Conservation (phyloP, 2,888 invertebrate genomes). For the Orthosia cruda region DNA sequence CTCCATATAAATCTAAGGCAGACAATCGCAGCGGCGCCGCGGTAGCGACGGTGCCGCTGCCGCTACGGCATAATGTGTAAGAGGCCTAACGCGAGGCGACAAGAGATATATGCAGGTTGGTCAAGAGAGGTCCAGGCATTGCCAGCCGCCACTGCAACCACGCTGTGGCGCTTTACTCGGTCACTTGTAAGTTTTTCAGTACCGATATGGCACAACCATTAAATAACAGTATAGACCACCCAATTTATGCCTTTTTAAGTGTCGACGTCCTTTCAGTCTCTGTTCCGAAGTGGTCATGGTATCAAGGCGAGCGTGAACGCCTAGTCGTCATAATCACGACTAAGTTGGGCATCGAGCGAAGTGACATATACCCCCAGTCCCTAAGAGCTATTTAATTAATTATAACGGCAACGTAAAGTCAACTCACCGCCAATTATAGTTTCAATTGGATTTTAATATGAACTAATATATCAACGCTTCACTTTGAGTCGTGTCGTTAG, state of each 20-base stretch:
- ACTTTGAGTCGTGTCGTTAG: not conserved
- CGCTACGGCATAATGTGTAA: too few relatives aligned
- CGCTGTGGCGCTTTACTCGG: not conserved
- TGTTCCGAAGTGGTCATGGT: not conserved
- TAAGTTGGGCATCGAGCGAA: not conserved
- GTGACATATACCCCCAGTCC: not conserved
- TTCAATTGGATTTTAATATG: not conserved
- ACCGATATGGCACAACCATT: too few relatives aligned
- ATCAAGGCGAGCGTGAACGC: too few relatives aligned
- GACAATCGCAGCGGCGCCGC: too few relatives aligned
- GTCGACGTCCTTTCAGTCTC: too few relatives aligned
- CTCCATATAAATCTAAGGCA: too few relatives aligned
- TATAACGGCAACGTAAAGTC: not conserved
- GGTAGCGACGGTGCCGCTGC: too few relatives aligned
- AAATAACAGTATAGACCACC: too few relatives aligned
- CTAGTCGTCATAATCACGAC: not conserved
- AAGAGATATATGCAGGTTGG: slow-evolving; percentile 9
- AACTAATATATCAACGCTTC: not conserved
- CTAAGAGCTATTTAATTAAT: not conserved
- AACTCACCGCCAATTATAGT: not conserved
- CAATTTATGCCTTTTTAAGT: too few relatives aligned
- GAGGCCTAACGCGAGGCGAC: not conserved
- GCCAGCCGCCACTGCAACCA: not conserved
- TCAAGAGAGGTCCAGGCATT: not conserved
- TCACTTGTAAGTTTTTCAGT: not conserved